Evolutionary conservation across 2,797 vertebrate species (phyloP), one percentile per base, ranked within the genome.

Genomic region (Megaceryle alcyon): DNA sequence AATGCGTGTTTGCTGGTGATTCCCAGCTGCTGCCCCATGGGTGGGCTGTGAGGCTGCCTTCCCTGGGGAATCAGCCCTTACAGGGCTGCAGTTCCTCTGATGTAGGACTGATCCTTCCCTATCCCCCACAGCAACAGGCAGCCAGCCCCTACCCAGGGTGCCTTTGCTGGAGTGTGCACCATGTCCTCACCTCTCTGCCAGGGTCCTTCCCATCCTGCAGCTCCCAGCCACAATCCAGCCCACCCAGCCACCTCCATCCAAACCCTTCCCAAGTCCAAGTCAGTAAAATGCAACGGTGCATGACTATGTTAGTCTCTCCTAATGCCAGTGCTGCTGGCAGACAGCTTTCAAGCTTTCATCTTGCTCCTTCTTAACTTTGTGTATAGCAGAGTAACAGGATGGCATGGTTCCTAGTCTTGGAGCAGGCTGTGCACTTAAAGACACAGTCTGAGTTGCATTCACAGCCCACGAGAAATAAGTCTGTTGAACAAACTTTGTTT

Each of bases 31-130:
- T 68, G 64, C 72, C 88, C 63, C 63, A 18, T 63, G 94, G 82
- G 87, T 96, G 92, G 94, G 91, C 94, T 94, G 85, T 29, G 41
- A 82, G 91, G 26, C 43, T 84, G 80, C 43, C 28, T 75, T 90
- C 82, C 41, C 10, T 3, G 1, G 5, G 35, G 59, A 72, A 70
- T 26, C 56, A 82, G 70, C 75, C 59, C 39, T 31, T 39, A 18
- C 35, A 35, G 21, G 43, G 65, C 57, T 64, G 59, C 43, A 39
- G 39, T 37, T 75, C 53, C 31, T 49, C 61, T 39, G 43, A 29
- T 43, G 43, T 6, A 43, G 84, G 56, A n/a, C 35, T 46, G 37
- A 60, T 65, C 53, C 33, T 49, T 41, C 37, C 29, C 31, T 37
- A 1, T 2, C 18, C 22, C 39, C 21, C 11, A 1, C 0, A 13